Evolutionary conservation across 2,888 invertebrate species (phyloP).

Genomic region (Dione vanillae): DNA sequence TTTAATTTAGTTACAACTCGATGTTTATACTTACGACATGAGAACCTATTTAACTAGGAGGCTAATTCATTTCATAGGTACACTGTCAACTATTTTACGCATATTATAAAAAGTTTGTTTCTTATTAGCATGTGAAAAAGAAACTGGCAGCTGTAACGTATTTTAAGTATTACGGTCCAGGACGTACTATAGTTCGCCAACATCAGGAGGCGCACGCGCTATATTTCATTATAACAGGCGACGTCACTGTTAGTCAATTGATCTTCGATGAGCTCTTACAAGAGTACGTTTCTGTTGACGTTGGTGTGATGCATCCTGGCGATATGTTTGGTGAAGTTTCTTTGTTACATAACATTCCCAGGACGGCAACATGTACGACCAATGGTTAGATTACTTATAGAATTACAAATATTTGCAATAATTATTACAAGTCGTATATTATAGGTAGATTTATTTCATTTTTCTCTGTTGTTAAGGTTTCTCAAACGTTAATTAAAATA

Average conservation of each 20-base stretch:
- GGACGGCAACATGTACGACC: conserved; percentile 86
- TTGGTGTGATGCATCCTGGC: conserved; percentile 82
- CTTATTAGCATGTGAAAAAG: conserved; percentile 81
- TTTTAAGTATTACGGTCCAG: conserved; percentile 85
- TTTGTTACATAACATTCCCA: conserved; percentile 84
- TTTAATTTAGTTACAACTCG: neutral
- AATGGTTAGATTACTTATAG: conserved; percentile 77
- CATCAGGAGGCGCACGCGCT: conserved; percentile 84
- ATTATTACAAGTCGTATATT: too few species aligned
- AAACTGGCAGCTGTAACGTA: conserved; percentile 85
- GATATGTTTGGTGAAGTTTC: conserved; percentile 88
- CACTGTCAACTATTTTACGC: neutral
- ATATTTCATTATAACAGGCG: conserved; percentile 87
- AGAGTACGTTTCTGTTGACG: conserved; percentile 70
- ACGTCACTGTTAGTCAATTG: conserved; percentile 76
- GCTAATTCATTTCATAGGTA: too few species aligned
- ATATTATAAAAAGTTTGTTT: neutral
- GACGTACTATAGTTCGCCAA: conserved; percentile 85
- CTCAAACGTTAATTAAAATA: too few species aligned
- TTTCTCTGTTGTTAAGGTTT: too few species aligned
- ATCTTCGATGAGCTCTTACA: conserved; percentile 80
- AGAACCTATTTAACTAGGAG: too few species aligned
- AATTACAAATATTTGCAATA: too few species aligned
- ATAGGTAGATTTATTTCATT: too few species aligned
- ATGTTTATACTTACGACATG: neutral